Evolutionary conservation across 2,888 invertebrate species (phyloP).

Genomic region (Eubasilissa splendida): DNA sequence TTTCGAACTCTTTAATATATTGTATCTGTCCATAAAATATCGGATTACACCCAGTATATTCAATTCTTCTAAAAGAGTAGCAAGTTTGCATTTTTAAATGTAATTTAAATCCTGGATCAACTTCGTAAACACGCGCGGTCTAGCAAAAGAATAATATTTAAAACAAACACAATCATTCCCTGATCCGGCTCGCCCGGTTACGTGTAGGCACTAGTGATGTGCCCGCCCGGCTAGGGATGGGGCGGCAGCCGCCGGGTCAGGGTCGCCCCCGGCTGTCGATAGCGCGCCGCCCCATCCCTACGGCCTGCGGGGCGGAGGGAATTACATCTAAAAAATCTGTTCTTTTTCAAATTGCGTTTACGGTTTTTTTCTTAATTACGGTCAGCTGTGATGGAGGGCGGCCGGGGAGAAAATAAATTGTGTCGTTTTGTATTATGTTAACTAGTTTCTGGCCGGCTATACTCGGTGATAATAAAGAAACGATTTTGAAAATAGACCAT

Average conservation of each 20-base stretch:
- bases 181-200: background rate
- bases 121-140: background rate
- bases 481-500: too few species aligned
- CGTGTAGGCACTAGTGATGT: background rate
- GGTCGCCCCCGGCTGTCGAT: conserved; percentile 20
- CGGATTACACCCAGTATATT: too few species aligned
- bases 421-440: background rate
- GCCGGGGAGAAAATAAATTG: background rate
- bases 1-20: too few species aligned
- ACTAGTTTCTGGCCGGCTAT: too few species aligned
- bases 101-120: too few species aligned
- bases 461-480: too few species aligned
- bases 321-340: background rate
- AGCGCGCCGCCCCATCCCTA: conserved; percentile 12
- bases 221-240: background rate
- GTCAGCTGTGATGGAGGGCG: background rate
- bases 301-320: background rate
- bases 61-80: too few species aligned
- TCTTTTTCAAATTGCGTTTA: background rate
- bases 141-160: background rate
- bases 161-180: background rate
- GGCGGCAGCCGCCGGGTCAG: conserved; percentile 5
- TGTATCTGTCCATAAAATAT: too few species aligned
- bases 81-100: too few species aligned
- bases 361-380: background rate